Percentiles rank a stretch among this genome's conserved stretches.
These are phyloP conservation scores for Minunthozetes semirufus DNA, from an alignment of 2,888 invertebrate genomes.

Conservation along the genomic window DNA sequence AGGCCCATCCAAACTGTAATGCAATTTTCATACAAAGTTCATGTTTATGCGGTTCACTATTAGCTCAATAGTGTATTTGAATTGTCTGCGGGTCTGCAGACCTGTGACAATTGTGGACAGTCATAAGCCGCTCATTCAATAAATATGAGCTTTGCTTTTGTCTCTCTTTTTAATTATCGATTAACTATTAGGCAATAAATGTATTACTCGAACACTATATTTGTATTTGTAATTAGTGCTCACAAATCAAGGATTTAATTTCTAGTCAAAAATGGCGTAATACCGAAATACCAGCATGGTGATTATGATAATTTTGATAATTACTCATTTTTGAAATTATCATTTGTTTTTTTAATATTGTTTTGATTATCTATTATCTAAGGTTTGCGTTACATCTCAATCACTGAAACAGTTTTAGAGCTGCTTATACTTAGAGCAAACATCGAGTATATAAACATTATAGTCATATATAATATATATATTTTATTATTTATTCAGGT, in stretches of 20 bases:
- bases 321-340: not conserved
- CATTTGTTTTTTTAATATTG: not conserved
- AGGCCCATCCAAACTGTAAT: conserved; percentile 29
- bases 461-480: conserved; percentile 13
- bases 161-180: conserved; percentile 3
- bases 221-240: not conserved
- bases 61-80: not conserved
- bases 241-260: not conserved
- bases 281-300: too few species aligned
- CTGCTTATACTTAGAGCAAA: conserved; percentile 17
- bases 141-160: not conserved
- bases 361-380: not conserved
- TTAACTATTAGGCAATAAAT: not conserved
- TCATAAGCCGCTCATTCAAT: not conserved
- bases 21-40: conserved; percentile 29
- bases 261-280: conserved; percentile 14
- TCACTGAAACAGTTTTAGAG: conserved; percentile 20
- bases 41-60: conserved; percentile 5
- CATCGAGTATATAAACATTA: conserved; percentile 4
- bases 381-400: conserved; percentile 22
- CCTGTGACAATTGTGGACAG: not conserved
- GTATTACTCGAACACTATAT: not conserved
- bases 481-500: conserved; percentile 27
- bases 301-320: too few species aligned
- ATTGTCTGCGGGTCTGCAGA: not conserved